These are phyloP conservation scores for Penaeus chinensis DNA, from an alignment of 1,140 invertebrate species.

Conservation along the genomic window DNA sequence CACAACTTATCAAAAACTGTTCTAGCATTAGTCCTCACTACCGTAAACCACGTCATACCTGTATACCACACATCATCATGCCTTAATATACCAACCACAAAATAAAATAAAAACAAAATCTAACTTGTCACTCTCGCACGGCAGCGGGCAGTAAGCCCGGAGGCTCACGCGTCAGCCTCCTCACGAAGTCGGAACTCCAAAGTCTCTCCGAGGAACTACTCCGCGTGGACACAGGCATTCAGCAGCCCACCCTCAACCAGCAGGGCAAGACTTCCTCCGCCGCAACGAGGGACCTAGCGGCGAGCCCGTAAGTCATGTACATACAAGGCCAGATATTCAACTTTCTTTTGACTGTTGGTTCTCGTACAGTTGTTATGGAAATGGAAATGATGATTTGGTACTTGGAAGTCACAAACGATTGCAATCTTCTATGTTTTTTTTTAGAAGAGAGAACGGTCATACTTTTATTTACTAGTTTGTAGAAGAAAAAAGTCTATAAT, in stretches of 20 bases:
- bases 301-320: slow-evolving; percentile 35
- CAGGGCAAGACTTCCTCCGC: slow-evolving; percentile 47
- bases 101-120: no score
- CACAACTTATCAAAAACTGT: no score
- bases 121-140: neutral
- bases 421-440: no score
- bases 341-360: neutral
- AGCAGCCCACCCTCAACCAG: slow-evolving; percentile 11
- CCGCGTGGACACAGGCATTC: slow-evolving; percentile 16
- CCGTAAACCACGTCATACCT: no score
- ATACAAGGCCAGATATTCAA: neutral
- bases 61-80: no score
- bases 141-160: neutral
- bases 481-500: neutral
- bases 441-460: no score
- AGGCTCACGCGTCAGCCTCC: neutral
- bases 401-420: no score
- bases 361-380: neutral
- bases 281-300: slow-evolving; percentile 16
- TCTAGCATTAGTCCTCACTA: no score
- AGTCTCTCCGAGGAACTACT: slow-evolving; percentile 41
- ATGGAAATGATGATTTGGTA: neutral
- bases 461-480: no score
- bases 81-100: no score
- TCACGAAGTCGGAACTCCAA: slow-evolving; percentile 25